Conservation (phyloP, 2,797 vertebrate species). For the Arnoldichthys spilopterus region DNA sequence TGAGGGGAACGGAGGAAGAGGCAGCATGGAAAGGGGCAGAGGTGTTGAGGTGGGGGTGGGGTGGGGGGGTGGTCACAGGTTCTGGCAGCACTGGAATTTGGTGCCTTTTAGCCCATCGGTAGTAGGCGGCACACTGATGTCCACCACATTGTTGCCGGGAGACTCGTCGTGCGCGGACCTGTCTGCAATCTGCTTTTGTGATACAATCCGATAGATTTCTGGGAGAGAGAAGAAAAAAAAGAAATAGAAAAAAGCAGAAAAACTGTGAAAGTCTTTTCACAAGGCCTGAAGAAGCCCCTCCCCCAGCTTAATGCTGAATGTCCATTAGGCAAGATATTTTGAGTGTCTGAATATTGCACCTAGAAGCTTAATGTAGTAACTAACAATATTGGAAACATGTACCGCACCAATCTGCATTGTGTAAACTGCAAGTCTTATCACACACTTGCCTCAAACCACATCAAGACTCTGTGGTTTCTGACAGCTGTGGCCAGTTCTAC, state of each 20-base stretch:
- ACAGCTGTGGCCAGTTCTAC: too few species aligned
- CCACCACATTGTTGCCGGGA: constrained; percentile 93
- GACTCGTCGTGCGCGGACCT: constrained; percentile 93
- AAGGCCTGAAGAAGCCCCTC: too few species aligned
- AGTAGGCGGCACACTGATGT: constrained; percentile 96
- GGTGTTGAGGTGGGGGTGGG: too few species aligned
- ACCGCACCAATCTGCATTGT: too few species aligned
- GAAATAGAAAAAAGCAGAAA: constrained; percentile 27
- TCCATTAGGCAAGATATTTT: too few species aligned
- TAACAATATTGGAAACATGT: too few species aligned
- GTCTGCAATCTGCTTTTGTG: constrained; percentile 96
- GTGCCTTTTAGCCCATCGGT: constrained; percentile 92
- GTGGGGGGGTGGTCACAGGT: constrained; percentile 93
- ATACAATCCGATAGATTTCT: constrained; percentile 98
- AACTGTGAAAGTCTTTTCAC: background rate
- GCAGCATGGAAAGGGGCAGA: constrained; percentile 40
- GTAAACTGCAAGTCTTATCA: too few species aligned
- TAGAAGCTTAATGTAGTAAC: too few species aligned
- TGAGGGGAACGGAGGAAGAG: constrained; percentile 53
- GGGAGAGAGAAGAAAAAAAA: constrained; percentile 43
- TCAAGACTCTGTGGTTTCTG: too few species aligned
- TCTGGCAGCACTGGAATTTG: constrained; percentile 98
- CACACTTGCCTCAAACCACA: too few species aligned
- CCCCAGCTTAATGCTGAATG: too few species aligned
- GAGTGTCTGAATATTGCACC: too few species aligned